Base-by-base conservation (phyloP, 2,888 invertebrate species). In the Elaeidobius kamerunicus region DNA sequence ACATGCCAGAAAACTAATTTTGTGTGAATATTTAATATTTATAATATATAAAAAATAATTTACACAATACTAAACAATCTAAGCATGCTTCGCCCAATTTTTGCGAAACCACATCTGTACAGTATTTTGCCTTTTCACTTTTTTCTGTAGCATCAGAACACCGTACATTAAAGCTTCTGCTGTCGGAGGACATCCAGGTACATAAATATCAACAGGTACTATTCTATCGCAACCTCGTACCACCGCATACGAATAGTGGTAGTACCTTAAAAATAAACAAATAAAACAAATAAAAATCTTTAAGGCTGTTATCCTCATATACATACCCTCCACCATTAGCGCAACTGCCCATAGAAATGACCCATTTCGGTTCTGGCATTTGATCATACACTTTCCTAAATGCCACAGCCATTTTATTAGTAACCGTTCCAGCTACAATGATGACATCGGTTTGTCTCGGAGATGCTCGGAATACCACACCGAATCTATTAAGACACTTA, bases 121-220 rank as follows among this genome's bases (percentile, higher is more conserved):
- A 0, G 74, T 68, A 54, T 80, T 77, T 81, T 83, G 83, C 12
- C 89, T 77, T 68, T 93, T 93, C 11, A 92, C 82, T 70, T 94
- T 94, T 74, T 87, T 91, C 74, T 91, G 91, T 3, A 94, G 76
- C 68, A 88, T 88, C 47, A 94, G 75, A 66, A 94, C 77, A 17
- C 85, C 89, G 67, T 94, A 95, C 47, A 94, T 74, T 12, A 94
- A 75, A 1, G 94, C 93, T 75, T 95, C 94, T 0, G 93, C 92
- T 0, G 92, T 89, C n/a, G 94, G 94, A 18, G 94, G 94, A 74
- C 94, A 95, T 11, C 93, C 91, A 57, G 92, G 92, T 34, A 94
- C 91, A 71, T 94, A 94, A 62, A 94, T 88, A 70, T 94, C 93
- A 51, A 90, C 86, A 30, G 89, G 89, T 60, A 89, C 79, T 58